Evolutionary conservation across 2,113 vertebrate species (phyloP).

Genomic region (Corvus cornix): DNA sequence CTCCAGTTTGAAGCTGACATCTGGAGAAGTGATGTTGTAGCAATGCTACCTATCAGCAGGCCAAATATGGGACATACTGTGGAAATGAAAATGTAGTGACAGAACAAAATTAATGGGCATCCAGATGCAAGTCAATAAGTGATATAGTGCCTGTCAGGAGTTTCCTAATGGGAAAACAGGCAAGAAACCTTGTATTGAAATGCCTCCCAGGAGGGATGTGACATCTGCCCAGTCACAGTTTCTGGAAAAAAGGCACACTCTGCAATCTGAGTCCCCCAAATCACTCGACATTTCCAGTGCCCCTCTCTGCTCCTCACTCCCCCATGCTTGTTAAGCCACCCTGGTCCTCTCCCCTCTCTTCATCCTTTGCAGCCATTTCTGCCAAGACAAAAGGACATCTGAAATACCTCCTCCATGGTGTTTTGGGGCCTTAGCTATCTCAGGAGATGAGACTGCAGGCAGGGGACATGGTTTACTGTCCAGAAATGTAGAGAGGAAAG

Average conservation of each 20-base stretch:
- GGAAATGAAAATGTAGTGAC: not conserved
- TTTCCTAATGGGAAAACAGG: not conserved
- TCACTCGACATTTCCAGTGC: not conserved
- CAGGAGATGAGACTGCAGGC: not conserved
- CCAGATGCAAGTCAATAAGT: not conserved
- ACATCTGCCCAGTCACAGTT: not conserved
- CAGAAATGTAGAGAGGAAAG: not conserved
- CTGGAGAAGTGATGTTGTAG: constrained; percentile 39
- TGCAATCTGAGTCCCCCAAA: not conserved
- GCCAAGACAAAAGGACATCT: not conserved
- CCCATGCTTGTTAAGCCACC: not conserved
- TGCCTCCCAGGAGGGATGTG: not conserved
- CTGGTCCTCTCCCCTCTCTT: not conserved
- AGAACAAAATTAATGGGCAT: not conserved
- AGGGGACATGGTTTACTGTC: not conserved
- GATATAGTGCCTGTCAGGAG: not conserved
- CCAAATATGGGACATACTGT: not conserved
- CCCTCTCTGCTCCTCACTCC: not conserved
- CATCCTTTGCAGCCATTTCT: not conserved
- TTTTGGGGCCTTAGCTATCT: not conserved
- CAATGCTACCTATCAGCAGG: not conserved
- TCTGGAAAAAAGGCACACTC: not conserved
- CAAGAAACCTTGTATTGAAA: not conserved
- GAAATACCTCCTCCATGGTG: not conserved
- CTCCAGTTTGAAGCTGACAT: constrained; percentile 42